Evolutionary conservation across 2,888 invertebrate species (phyloP).

Genomic region (Phanerotoma sp.): DNA sequence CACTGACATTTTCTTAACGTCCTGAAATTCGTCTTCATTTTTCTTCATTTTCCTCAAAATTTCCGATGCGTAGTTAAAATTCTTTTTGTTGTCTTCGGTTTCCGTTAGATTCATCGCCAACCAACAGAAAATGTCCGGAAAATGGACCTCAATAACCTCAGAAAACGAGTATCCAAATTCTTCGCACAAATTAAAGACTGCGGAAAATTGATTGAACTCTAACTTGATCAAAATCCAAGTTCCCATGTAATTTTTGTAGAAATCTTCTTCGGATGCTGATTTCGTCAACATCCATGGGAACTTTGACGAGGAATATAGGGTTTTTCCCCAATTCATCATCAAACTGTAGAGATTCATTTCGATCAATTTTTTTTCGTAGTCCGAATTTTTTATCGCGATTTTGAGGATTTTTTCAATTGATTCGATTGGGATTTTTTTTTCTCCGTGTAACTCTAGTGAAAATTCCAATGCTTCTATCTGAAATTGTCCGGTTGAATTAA

Average conservation of each 20-base stretch:
- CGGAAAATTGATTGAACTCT: conserved; percentile 45
- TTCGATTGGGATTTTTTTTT: conserved; percentile 46
- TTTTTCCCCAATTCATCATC: conserved; percentile 61
- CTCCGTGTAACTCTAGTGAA: no score
- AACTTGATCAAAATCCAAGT: conserved; percentile 57
- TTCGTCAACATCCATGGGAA: conserved; percentile 59
- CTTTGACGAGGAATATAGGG: conserved; percentile 52
- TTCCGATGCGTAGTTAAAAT: conserved; percentile 33
- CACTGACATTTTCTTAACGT: conserved; percentile 39
- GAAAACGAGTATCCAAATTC: conserved; percentile 38
- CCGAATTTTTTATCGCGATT: conserved; percentile 49
- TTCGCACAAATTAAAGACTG: conserved; percentile 45
- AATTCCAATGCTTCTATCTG: no score
- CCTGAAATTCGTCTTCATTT: conserved; percentile 41
- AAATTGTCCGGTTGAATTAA: no score
- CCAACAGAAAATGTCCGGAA: conserved; percentile 40
- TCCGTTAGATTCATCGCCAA: conserved; percentile 32
- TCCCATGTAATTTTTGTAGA: conserved; percentile 55
- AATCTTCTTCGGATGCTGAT: conserved; percentile 51
- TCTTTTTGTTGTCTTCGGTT: no score
- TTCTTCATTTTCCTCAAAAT: conserved; percentile 40
- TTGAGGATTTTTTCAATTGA: conserved; percentile 59
- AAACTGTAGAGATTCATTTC: conserved; percentile 59
- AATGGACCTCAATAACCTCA: conserved; percentile 46
- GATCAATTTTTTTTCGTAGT: conserved; percentile 46